These are phyloP conservation scores for Amiota minor DNA, from an alignment of 2,888 invertebrate species.

Conservation along the genomic window DNA sequence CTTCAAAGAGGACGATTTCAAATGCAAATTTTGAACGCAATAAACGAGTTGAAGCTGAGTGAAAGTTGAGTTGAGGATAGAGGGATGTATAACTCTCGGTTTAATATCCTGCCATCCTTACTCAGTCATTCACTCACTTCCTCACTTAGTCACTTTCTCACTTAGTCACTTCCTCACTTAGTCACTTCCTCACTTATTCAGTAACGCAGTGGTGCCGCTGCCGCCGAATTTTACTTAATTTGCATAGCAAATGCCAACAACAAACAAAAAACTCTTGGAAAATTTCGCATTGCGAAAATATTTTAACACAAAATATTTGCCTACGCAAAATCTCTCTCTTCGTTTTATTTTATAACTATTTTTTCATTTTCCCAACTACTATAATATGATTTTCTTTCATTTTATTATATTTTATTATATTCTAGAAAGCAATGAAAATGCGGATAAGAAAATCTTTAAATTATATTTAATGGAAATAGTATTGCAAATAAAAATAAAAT, in stretches of 20 bases:
- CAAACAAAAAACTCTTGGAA: conserved; percentile 25
- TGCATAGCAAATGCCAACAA: conserved; percentile 56
- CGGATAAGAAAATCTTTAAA: too few species aligned
- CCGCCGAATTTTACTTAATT: conserved; percentile 43
- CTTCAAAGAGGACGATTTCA: conserved; percentile 1
- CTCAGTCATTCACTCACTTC: background rate
- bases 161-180: too few species aligned
- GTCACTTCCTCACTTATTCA: too few species aligned
- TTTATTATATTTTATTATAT: too few species aligned
- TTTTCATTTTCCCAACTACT: too few species aligned
- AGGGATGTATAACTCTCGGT: background rate
- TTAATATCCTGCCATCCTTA: too few species aligned
- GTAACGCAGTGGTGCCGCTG: background rate
- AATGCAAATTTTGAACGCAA: conserved; percentile 16
- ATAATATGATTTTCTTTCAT: too few species aligned
- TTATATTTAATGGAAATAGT: too few species aligned
- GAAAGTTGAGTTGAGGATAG: conserved; percentile 15
- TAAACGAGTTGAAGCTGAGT: conserved; percentile 1
- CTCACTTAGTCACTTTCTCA: background rate
- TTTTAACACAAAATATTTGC: conserved; percentile 49
- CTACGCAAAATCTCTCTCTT: conserved; percentile 29
- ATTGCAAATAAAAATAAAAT: too few species aligned
- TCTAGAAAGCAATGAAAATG: too few species aligned
- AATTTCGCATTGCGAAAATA: conserved; percentile 48
- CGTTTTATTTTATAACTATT: too few species aligned